These are phyloP conservation scores for Cuculus canorus DNA, from an alignment of 2,797 vertebrate species.

Conservation along the genomic window DNA sequence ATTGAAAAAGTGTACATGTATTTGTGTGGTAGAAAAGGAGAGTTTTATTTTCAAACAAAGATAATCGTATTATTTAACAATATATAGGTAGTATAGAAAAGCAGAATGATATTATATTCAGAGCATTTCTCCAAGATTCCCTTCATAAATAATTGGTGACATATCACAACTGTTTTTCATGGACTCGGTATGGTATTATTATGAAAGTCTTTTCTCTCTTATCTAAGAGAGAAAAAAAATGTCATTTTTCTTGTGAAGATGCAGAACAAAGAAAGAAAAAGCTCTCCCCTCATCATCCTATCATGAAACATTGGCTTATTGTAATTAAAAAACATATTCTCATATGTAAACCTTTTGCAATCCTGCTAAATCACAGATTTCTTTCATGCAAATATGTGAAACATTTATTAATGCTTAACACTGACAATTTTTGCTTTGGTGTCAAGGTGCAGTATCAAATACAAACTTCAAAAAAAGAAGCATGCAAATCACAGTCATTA, in stretches of 20 bases:
- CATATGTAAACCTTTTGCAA: slow-evolving; percentile 2
- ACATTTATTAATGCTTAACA: neutral
- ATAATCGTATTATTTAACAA: neutral
- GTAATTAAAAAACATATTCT: neutral
- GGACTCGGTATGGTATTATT: neutral
- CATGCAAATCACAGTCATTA: neutral
- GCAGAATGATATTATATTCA: neutral
- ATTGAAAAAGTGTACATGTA: neutral
- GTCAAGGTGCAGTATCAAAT: neutral
- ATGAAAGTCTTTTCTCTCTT: neutral
- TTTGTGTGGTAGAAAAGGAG: neutral
- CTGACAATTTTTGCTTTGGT: slow-evolving; percentile 10
- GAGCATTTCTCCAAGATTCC: neutral
- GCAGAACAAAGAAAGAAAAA: neutral
- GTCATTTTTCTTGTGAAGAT: neutral
- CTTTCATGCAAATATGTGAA: neutral
- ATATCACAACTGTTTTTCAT: neutral
- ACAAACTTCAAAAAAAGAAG: neutral
- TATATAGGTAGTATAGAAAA: neutral
- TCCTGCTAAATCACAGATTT: neutral
- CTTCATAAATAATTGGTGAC: neutral
- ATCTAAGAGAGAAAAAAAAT: neutral
- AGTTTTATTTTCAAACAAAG: neutral
- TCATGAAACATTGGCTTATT: neutral
- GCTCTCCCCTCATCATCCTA: neutral